Conservation (phyloP, 2,797 vertebrate genomes). For the Chlorospingus flavigularis region DNA sequence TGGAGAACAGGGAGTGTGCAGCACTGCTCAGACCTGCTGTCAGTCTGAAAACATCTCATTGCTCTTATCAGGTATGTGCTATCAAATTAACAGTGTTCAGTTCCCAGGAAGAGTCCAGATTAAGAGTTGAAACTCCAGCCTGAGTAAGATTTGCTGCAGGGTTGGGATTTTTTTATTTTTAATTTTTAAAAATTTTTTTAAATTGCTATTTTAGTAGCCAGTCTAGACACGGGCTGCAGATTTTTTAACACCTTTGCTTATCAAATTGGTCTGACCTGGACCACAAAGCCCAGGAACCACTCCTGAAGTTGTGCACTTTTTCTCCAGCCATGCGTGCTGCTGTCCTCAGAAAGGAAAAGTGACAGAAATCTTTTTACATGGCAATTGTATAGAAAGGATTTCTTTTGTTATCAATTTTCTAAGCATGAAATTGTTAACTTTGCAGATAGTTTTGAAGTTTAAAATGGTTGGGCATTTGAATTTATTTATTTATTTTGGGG, state of each 20-base stretch:
- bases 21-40: background rate
- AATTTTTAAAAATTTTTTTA: background rate
- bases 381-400: background rate
- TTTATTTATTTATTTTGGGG: constrained; percentile 19
- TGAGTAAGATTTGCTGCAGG: background rate
- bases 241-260: background rate
- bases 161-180: background rate
- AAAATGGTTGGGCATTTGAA: background rate
- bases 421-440: background rate
- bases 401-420: background rate
- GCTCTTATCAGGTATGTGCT: background rate
- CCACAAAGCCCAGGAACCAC: background rate
- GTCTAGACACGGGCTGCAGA: background rate
- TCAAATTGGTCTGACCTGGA: background rate
- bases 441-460: constrained; percentile 11
- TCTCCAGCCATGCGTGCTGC: background rate
- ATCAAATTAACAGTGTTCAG: background rate
- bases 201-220: background rate
- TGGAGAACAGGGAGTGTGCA: background rate
- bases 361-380: background rate
- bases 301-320: background rate
- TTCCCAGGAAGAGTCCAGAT: background rate
- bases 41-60: background rate
- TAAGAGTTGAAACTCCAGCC: background rate
- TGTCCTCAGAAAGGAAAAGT: background rate